phyloP scores from a whole-genome alignment of 2,797 vertebrate genomes.

The Enteromius argenteus region DNA sequence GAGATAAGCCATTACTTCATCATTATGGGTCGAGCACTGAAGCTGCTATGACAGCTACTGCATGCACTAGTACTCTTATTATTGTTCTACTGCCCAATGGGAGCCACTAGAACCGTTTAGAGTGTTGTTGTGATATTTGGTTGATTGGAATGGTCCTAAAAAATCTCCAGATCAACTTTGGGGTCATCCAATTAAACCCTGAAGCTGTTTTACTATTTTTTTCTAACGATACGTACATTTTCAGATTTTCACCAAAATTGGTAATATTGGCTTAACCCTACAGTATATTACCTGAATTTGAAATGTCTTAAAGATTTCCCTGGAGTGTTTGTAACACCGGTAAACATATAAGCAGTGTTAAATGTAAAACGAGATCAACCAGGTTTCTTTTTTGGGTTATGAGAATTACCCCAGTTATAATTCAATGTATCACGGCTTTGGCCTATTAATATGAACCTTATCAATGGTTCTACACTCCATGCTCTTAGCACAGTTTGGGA shows the following conservation, averaged over 20 bases:
- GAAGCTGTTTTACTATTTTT: too few relatives aligned
- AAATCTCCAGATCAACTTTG: background rate
- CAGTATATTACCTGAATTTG: too few relatives aligned
- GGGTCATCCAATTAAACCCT: too few relatives aligned
- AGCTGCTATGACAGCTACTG: conserved; percentile 6
- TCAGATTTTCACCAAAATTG: background rate
- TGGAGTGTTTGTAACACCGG: background rate
- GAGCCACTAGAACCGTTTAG: background rate
- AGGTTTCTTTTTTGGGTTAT: background rate
- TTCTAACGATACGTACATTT: too few relatives aligned
- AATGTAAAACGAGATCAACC: background rate
- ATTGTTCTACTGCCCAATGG: conserved; percentile 8
- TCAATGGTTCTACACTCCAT: background rate
- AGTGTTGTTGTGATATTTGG: background rate
- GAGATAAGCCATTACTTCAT: conserved; percentile 28
- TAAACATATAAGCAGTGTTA: background rate
- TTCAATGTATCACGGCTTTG: background rate
- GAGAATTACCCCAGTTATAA: background rate
- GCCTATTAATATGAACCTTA: background rate
- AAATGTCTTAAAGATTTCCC: too few relatives aligned
- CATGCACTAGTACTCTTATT: background rate
- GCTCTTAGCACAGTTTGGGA: background rate
- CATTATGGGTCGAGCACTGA: background rate
- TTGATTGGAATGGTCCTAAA: background rate
- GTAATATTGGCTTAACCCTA: background rate